phyloP scores from a whole-genome alignment of 2,113 vertebrate genomes.

The Muscicapa adusta region DNA sequence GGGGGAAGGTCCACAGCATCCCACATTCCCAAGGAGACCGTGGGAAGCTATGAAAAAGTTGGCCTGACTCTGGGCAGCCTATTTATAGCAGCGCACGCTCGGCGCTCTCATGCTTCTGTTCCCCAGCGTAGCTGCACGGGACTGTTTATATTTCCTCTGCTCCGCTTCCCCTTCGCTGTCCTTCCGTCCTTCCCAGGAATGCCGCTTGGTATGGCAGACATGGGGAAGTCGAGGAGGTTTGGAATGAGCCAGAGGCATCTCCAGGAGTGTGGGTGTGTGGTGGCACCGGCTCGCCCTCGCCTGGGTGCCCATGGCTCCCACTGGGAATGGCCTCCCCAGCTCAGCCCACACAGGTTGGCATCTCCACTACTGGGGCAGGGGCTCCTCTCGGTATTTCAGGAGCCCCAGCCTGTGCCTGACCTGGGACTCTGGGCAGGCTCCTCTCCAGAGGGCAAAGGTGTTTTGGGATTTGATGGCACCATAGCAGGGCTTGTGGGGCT shows the following conservation, averaged over 20 bases:
- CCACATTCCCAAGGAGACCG: constrained; percentile 76
- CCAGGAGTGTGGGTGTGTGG: fast-evolving
- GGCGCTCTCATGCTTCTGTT: constrained; percentile 72
- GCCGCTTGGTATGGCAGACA: constrained; percentile 11
- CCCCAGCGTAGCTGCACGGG: constrained; percentile 66
- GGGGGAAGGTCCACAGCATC: constrained; percentile 40
- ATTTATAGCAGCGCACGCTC: constrained; percentile 77
- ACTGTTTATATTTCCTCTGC: constrained; percentile 71
- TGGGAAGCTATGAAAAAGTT: constrained; percentile 73
- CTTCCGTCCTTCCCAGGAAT: constrained; percentile 27
- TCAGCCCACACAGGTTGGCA: background rate
- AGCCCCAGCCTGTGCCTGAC: background rate
- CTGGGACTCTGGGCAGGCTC: background rate
- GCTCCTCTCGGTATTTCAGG: fast-evolving
- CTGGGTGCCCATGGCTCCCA: background rate
- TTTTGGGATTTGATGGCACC: background rate
- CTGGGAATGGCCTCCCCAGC: background rate
- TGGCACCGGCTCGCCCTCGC: fast-evolving
- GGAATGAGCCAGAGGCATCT: background rate
- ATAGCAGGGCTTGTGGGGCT: fast-evolving
- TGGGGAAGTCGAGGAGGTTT: background rate
- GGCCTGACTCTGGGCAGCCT: constrained; percentile 76
- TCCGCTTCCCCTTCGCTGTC: background rate
- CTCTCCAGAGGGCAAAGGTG: background rate
- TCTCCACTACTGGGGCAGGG: background rate